Base-by-base conservation (phyloP, 2,113 vertebrate species). In the Plectropomus leopardus region DNA sequence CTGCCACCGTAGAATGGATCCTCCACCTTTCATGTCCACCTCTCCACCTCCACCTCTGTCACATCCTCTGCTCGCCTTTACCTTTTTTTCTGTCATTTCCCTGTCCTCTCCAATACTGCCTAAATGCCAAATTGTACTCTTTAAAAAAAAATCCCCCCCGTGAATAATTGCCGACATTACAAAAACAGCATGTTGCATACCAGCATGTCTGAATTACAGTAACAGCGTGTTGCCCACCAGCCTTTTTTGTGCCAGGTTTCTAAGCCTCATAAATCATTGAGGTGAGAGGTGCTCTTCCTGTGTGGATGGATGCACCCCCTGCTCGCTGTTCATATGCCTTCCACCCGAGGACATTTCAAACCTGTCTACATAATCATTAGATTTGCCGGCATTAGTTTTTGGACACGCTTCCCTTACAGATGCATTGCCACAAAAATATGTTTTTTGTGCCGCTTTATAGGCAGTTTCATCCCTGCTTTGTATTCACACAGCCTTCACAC, bases 151-250 rank as follows among this genome's bases (percentile, higher is more conserved):
- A 81, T 45, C 55, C 78, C 32, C 76, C 83, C 81, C 17, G 66
- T 89, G 74, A 89, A 86, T 88, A 89, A 92, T 73, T 86, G 76
- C 63, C 57, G 1, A 78, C 65, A 78, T 90, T 90, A 89, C 60
- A 88, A 77, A 87, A 87, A 80, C 86, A 89, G 88, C 82, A 88
- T 88, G 86, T 76, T 84, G 72, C 68, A 78, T 60, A 76, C 48
- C 83, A 83, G 90, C 34, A 30, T 75, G 87, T 79, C 67, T 89
- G 78, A 84, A 88, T 88, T 84, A 87, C 85, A 83, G 67, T 78
- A 89, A 70, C 86, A 86, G 82, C 82, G 69, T 87, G 89, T 77
- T 80, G 65, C 86, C 87, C 78, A 64, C 24, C 63, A 80, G 74
- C 66, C n/a, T 78, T 69, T 90, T 88, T 71, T 65, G 34, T 80